Evolutionary conservation across 2,888 invertebrate genomes (phyloP).

Genomic region (Zaprionus bogoriensis): DNA sequence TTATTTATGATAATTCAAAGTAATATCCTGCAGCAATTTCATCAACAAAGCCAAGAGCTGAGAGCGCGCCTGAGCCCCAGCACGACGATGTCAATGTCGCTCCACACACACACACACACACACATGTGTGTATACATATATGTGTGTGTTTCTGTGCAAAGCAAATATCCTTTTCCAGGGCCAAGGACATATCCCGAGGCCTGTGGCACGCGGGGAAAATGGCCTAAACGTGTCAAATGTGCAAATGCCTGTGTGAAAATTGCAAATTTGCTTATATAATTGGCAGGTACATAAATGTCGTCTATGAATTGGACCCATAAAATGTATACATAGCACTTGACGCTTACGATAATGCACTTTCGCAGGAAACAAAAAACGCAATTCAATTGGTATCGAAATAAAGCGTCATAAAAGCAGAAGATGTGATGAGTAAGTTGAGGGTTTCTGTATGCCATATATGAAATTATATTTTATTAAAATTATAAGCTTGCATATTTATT

Average conservation of each 20-base stretch:
- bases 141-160: slow-evolving; percentile 43
- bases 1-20: slow-evolving; percentile 75
- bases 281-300: slow-evolving; percentile 34
- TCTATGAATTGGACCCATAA: slow-evolving; percentile 18
- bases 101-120: no score
- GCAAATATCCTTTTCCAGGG: slow-evolving; percentile 60
- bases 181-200: slow-evolving; percentile 19
- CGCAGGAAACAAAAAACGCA: no score
- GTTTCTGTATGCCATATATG: no score
- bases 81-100: slow-evolving; percentile 1
- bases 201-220: slow-evolving; percentile 35
- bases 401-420: no score
- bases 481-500: no score
- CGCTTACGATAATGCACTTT: background rate
- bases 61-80: slow-evolving; percentile 25
- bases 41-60: slow-evolving; percentile 67
- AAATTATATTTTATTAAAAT: no score
- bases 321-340: slow-evolving; percentile 1
- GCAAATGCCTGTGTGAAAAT: slow-evolving; percentile 57
- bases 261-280: slow-evolving; percentile 68
- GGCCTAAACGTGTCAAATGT: slow-evolving; percentile 68
- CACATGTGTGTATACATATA: background rate
- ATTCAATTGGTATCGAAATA: background rate
- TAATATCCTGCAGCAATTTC: slow-evolving; percentile 74
- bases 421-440: no score